Evolutionary conservation across 2,797 vertebrate genomes (phyloP), one percentile per base, ranked within the genome.

Genomic region (Ceryle rudis): DNA sequence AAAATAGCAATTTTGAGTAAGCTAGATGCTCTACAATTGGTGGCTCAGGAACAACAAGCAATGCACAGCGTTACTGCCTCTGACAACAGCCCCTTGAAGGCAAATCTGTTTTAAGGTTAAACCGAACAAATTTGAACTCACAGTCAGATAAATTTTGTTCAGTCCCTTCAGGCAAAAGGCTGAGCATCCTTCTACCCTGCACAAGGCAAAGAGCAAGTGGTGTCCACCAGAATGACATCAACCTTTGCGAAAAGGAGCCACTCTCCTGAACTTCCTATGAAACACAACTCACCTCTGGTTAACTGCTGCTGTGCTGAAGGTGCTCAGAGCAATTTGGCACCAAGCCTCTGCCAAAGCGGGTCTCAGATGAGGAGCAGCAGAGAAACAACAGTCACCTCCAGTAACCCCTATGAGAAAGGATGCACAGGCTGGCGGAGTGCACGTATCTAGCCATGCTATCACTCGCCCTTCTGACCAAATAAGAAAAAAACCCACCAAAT

Each of bases 1-100:
- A 90, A 89, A 92, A 80, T 5, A 60, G 33, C 26, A 33, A 42
- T 80, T 77, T 46, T 80, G 65, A 92, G 44, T 61, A 87, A n/a
- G 37, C 42, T 67, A 47, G 13, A 51, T 44, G 16, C n/a, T 78
- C 44, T 69, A 60, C 31, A 47, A 54, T 4, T 3, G 1, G 54
- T 58, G 35, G 39, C 28, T 81, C 86, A 65, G 26, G 14, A 89
- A 72, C 35, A 89, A 74, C 21, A 72, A 70, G n/a, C 29, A 57
- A 44, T 7, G 74, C 11, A 28, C 77, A 67, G n/a, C 0, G 2
- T 28, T 77, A 42, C 39, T 37, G 41, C 52, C 47, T 81, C 64
- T 64, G 44, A 41, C 54, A 81, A 39, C 0, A 82, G 44, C 9
- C 37, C 35, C n/a, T 71, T 19, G 23, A 44, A 88, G 80, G 39